phyloP scores from a whole-genome alignment of 2,888 invertebrate species.

The Lypha dubia region DNA sequence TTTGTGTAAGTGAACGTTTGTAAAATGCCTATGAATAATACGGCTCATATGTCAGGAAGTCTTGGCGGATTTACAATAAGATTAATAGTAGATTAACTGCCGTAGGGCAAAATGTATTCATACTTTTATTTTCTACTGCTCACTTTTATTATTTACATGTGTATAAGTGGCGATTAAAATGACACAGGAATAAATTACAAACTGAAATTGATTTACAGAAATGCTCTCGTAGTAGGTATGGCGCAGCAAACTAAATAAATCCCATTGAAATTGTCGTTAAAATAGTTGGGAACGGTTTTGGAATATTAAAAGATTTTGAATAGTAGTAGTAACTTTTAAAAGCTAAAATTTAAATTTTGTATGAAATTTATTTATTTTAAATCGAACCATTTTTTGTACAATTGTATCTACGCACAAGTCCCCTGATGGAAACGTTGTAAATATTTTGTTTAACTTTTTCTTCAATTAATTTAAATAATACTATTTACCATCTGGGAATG shows the following conservation, averaged over 20 bases:
- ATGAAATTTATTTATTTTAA: conserved; percentile 13
- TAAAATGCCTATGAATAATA: conserved; percentile 62
- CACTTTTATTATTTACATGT: conserved; percentile 15
- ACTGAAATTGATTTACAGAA: conserved; percentile 61
- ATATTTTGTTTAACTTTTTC: conserved; percentile 39
- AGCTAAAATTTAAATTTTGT: not conserved
- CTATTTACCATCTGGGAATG: conserved; percentile 61
- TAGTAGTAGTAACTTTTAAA: too few species aligned
- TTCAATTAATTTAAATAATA: not conserved
- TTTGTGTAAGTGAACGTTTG: conserved; percentile 16
- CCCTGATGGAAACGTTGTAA: conserved; percentile 26
- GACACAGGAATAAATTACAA: conserved; percentile 56
- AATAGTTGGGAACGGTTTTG: not conserved
- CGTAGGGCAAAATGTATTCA: conserved; percentile 54
- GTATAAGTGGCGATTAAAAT: conserved; percentile 60
- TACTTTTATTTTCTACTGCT: conserved; percentile 49
- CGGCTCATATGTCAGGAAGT: conserved; percentile 71
- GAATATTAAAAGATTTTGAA: not conserved
- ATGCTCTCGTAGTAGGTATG: conserved; percentile 14
- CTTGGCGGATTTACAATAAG: conserved; percentile 72
- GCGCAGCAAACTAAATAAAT: conserved; percentile 5
- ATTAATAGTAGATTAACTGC: conserved; percentile 73
- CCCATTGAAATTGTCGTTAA: conserved; percentile 23
- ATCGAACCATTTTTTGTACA: conserved; percentile 13
- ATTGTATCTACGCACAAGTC: not conserved